Evolutionary conservation across 1,140 invertebrate species (phyloP).

Genomic region (Scaptomyza graminum): DNA sequence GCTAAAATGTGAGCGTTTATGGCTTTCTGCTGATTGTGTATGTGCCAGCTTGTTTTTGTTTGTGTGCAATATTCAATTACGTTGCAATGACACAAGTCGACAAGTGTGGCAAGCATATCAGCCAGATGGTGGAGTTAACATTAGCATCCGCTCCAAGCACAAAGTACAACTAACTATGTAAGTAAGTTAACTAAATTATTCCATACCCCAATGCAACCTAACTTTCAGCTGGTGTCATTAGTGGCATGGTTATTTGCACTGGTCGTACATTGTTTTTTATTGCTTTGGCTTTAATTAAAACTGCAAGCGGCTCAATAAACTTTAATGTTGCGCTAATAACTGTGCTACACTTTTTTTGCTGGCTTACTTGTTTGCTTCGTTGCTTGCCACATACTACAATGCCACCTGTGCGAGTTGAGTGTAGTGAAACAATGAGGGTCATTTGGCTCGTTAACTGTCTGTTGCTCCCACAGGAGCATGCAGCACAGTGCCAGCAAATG

Average conservation of each 20-base stretch:
- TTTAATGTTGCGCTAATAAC: constrained; percentile 46
- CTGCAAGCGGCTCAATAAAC: constrained; percentile 26
- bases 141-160: neutral
- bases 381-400: neutral
- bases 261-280: neutral
- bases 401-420: neutral
- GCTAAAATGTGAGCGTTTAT: constrained; percentile 49
- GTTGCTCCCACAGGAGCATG: constrained; percentile 14
- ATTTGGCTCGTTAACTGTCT: constrained; percentile 24
- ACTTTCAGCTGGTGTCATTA: constrained; percentile 31
- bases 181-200: neutral
- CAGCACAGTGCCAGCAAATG: constrained; percentile 40
- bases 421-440: constrained; percentile 17
- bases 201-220: neutral
- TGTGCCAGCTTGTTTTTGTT: neutral
- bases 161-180: neutral
- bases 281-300: constrained; percentile 35
- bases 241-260: neutral
- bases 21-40: constrained; percentile 29
- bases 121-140: no score
- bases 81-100: constrained; percentile 26
- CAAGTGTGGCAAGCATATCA: neutral
- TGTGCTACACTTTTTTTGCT: constrained; percentile 37
- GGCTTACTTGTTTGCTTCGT: no score
- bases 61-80: constrained; percentile 33